Evolutionary conservation across 2,113 vertebrate species (phyloP), one percentile per base, ranked within the genome.

Genomic region (Podarcis muralis): DNA sequence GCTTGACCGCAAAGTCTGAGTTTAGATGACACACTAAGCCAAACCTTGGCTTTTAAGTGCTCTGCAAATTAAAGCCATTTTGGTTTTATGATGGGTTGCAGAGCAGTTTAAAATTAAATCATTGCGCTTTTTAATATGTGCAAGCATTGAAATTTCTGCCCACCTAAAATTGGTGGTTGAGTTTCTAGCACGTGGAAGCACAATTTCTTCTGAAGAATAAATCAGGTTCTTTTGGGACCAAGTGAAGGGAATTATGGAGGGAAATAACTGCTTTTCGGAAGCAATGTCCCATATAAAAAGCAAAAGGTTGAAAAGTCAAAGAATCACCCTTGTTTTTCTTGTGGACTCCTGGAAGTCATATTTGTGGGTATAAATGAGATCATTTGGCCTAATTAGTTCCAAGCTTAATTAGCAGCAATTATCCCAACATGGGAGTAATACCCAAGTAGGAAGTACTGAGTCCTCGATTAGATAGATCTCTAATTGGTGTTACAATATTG

Each of bases 321-420:
- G 96, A 94, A 96, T 96, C 95, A 94, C 95, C 90, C 93, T 94
- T 93, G 79, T 93, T 92, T 95, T 97, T 94, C 95, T 94, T 93
- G 92, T 95, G 93, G 97, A 96, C 97, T 97, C 96, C 95, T 96
- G 96, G 96, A 97, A 97, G 96, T 97, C 96, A 97, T 98, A 97
- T 97, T 95, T 96, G 97, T 97, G 96, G 96, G 97, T 98, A 97
- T 97, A 97, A 98, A 98, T 97, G 96, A 97, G 97, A 97, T 97
- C 96, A 97, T 97, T 97, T 98, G 97, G 97, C 96, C 96, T 98
- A 98, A 98, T 98, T 97, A 97, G 97, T 98, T 98, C 97, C 96
- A 97, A 96, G 97, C 97, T 98, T 98, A 98, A 98, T 98, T 98
- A 98, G 97, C 97, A 98, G 97, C 97, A 97, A 98, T 98, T 98